These are phyloP conservation scores for Lucilia cuprina DNA, from an alignment of 1,140 invertebrate species.

Conservation along the genomic window DNA sequence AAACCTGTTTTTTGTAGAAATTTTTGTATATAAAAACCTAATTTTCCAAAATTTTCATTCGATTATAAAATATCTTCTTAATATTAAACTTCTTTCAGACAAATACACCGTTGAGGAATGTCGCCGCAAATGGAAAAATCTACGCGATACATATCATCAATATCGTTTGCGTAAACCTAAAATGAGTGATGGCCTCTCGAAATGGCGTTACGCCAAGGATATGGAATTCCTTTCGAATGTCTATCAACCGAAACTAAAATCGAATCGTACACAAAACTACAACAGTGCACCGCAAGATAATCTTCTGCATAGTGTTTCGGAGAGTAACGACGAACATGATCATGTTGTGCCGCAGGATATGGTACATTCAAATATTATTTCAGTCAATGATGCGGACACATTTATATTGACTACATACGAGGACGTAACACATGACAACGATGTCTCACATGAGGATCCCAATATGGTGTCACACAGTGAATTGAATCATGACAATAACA, in stretches of 20 bases:
- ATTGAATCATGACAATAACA: conserved; percentile 48
- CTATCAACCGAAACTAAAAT: conserved; percentile 58
- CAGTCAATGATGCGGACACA: conserved; percentile 55
- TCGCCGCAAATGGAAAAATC: conserved; percentile 59
- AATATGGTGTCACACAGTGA: conserved; percentile 50
- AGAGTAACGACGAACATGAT: conserved; percentile 32
- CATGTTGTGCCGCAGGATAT: conserved; percentile 39
- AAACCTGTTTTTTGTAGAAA: too few species aligned
- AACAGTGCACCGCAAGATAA: conserved; percentile 8
- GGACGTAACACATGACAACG: conserved; percentile 56
- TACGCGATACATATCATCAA: conserved; percentile 58
- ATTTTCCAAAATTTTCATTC: too few species aligned
- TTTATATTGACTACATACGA: conserved; percentile 57
- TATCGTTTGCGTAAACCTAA: conserved; percentile 59
- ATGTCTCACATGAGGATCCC: conserved; percentile 51
- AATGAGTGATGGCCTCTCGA: conserved; percentile 55
- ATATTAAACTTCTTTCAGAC: conserved; percentile 42
- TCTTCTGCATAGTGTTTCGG: conserved; percentile 12
- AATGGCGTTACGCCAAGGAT: conserved; percentile 59
- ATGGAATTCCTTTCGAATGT: conserved; percentile 56
- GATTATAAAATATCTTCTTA: too few species aligned
- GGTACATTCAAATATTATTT: conserved; percentile 20
- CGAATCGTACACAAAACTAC: conserved; percentile 46
- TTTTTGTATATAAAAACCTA: too few species aligned
- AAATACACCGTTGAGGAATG: conserved; percentile 59